A percentile compares a stretch with the other conserved stretches of the same genome.
These are phyloP conservation scores for Aratinga solstitialis DNA, from an alignment of 2,797 vertebrate species.

Conservation along the genomic window DNA sequence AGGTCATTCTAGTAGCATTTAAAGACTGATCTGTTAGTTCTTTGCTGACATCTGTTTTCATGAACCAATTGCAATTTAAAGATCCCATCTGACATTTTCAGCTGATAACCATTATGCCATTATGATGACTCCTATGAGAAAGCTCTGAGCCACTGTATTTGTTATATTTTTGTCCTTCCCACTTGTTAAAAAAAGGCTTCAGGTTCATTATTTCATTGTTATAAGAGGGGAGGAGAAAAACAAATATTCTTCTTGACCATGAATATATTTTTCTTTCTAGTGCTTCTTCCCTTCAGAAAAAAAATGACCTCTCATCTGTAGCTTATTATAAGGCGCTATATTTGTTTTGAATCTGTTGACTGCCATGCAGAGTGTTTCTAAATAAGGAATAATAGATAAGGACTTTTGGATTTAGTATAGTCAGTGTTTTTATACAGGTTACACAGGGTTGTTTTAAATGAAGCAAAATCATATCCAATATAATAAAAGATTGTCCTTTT, in stretches of 20 bases:
- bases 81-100: slow-evolving; percentile 43
- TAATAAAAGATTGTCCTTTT: not conserved
- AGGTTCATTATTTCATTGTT: not conserved
- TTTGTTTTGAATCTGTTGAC: not conserved
- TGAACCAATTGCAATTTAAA: slow-evolving; percentile 40
- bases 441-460: not conserved
- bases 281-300: not conserved
- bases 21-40: slow-evolving; percentile 12
- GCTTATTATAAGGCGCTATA: not conserved
- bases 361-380: not conserved
- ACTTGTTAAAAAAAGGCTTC: not conserved
- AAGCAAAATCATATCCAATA: not conserved
- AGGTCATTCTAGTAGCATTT: slow-evolving; percentile 19
- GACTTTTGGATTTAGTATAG: not conserved
- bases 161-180: not conserved
- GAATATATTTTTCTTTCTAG: not conserved
- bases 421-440: not conserved
- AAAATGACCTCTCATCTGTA: not conserved
- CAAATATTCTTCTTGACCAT: not conserved
- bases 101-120: not conserved
- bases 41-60: slow-evolving; percentile 50
- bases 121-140: not conserved
- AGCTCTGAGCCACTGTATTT: not conserved
- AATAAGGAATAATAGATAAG: not conserved
- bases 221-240: not conserved